Conservation (phyloP, 1,140 invertebrate genomes). For the Nomia melanderi region DNA sequence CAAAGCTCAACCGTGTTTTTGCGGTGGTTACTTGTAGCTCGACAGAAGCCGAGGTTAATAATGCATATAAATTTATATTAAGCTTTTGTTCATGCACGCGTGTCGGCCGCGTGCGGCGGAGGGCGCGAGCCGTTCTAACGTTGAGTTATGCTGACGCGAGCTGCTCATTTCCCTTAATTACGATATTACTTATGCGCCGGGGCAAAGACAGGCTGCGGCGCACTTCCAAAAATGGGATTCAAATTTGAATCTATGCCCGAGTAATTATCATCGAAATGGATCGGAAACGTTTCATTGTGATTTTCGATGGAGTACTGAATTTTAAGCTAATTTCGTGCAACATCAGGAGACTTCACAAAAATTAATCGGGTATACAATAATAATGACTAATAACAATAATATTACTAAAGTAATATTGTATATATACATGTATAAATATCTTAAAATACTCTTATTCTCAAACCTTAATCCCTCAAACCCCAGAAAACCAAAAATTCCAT, state of each 20-base stretch:
- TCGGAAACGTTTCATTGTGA: background rate
- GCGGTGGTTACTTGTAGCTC: background rate
- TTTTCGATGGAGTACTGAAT: background rate
- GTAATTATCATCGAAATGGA: conserved; percentile 39
- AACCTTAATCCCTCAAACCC: too few relatives aligned
- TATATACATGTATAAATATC: too few relatives aligned
- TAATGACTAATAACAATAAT: too few relatives aligned
- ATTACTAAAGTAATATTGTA: too few relatives aligned
- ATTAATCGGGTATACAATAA: background rate
- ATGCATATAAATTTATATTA: conserved; percentile 50
- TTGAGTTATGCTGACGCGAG: conserved; percentile 43
- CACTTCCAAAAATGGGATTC: conserved; percentile 44
- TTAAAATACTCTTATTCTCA: too few relatives aligned
- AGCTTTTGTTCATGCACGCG: conserved; percentile 30
- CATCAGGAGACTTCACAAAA: background rate
- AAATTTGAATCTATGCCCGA: conserved; percentile 36
- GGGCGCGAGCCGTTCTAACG: conserved; percentile 6
- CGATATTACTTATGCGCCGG: conserved; percentile 43
- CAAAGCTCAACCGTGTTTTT: conserved; percentile 7
- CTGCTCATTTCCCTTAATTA: conserved; percentile 47
- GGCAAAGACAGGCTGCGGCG: conserved; percentile 27
- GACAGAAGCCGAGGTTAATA: conserved; percentile 37
- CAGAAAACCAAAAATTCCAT: too few relatives aligned
- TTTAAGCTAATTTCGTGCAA: conserved; percentile 12
- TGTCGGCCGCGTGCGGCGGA: too few relatives aligned